phyloP scores from a whole-genome alignment of 1,140 invertebrate genomes.

The Pachyrhynchus sulphureomaculatus region DNA sequence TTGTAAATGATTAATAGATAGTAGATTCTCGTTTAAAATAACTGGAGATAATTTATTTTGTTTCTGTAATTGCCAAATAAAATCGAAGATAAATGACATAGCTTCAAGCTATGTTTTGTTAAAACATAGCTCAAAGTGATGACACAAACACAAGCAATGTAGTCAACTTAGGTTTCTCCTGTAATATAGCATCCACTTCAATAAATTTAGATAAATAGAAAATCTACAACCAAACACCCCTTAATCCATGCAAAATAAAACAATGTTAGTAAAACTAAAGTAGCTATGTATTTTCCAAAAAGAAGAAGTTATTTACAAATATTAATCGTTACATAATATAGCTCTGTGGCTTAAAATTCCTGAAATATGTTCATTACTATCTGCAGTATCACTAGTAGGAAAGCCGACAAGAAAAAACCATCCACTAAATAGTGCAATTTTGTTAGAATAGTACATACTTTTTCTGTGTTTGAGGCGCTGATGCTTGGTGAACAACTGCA shows the following conservation, averaged over 20 bases:
- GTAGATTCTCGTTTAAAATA: too few relatives aligned
- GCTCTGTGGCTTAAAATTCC: background rate
- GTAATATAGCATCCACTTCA: too few relatives aligned
- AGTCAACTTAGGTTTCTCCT: too few relatives aligned
- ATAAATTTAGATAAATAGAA: too few relatives aligned
- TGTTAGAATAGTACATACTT: slow-evolving; percentile 43
- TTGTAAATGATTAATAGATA: too few relatives aligned
- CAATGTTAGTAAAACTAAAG: background rate
- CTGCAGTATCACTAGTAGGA: background rate
- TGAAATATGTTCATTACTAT: background rate
- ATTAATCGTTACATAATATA: background rate
- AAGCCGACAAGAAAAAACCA: slow-evolving; percentile 11
- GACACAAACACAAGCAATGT: too few relatives aligned
- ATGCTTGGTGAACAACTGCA: slow-evolving; percentile 34
- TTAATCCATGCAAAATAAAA: background rate
- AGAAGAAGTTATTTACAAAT: background rate
- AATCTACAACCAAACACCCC: slow-evolving; percentile 1
- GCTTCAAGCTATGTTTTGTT: too few relatives aligned
- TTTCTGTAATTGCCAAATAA: too few relatives aligned
- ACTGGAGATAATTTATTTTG: too few relatives aligned
- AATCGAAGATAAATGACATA: too few relatives aligned
- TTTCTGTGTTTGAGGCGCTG: slow-evolving; percentile 51
- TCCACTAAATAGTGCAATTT: background rate
- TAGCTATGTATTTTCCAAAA: background rate
- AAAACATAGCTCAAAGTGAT: too few relatives aligned